Evolutionary conservation across 1,140 invertebrate genomes (phyloP), one percentile per base, ranked within the genome.

Genomic region (Olivierus martensii): DNA sequence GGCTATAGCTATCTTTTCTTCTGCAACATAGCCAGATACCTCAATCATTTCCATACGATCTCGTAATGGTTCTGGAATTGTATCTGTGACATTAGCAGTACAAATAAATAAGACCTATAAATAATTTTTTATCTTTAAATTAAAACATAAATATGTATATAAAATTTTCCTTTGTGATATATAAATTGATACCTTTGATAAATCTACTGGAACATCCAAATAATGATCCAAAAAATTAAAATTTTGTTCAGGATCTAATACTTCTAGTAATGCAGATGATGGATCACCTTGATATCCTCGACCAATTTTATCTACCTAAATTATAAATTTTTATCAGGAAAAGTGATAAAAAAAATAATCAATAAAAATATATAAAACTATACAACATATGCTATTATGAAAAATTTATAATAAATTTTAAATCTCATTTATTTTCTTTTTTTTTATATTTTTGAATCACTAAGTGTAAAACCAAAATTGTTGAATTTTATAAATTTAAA

Each of bases 41-140:
- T 98, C 92, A 58, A 99, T 99, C 75, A 99, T 84, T 73, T 99
- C 96, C 96, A 99, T 99, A 59, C 96, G 77, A 72, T 99, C 96
- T 56, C 88, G 71, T 1, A 99, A 69, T 0, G 96, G 91, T 63
- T 97, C 94, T 0, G 96, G 94, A 64, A 99, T 99, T 0, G 89
- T 92, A 47, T 99, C 91, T 2, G 85, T 77, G 1, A 94, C 79
- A 71, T 99, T 99, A 12, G 95, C 95, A 0, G 96, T 99, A 66
- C 94, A 98, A 59, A 99, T 98, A 66, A 99, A 99, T 3, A 99
- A 69, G 12, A 82, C 76, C 75, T 78, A 56, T 7, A 67, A 66
- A 39, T 56, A 22, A 42, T 28, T 28, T 9, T 28, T 28, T 28
- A 9, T 28, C 9, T 9, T 28, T 28, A 28, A 28, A 28, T 9